These are phyloP conservation scores for Antheraea mylitta DNA, from an alignment of 1,140 invertebrate species.

Conservation along the genomic window DNA sequence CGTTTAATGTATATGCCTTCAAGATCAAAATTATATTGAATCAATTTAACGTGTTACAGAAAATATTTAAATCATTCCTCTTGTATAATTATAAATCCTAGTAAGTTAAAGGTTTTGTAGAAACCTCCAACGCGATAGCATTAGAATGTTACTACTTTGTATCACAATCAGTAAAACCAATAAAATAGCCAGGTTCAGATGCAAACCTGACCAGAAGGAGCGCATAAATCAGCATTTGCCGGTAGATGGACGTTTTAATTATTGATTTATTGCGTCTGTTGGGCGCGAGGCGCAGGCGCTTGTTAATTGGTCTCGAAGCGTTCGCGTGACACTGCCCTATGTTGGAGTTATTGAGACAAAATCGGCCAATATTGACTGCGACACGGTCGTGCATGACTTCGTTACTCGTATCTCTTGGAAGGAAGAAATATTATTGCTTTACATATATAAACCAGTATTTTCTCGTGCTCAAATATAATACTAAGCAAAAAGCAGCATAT, in stretches of 20 bases:
- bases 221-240: conserved; percentile 74
- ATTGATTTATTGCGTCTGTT: conserved; percentile 71
- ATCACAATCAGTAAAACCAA: conserved; percentile 37
- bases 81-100: too few species aligned
- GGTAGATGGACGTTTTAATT: conserved; percentile 72
- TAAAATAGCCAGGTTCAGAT: conserved; percentile 46
- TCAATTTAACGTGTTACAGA: too few species aligned
- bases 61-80: too few species aligned
- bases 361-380: conserved; percentile 52
- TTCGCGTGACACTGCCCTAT: conserved; percentile 60
- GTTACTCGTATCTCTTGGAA: conserved; percentile 39
- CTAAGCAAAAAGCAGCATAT: not conserved
- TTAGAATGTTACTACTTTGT: conserved; percentile 14
- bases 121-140: too few species aligned
- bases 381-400: conserved; percentile 45
- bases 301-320: conserved; percentile 68
- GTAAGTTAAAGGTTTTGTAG: too few species aligned
- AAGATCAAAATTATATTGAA: too few species aligned
- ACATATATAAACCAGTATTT: not conserved
- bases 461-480: not conserved
- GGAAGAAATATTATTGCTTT: conserved; percentile 22
- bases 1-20: too few species aligned
- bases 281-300: conserved; percentile 53
- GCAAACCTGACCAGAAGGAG: conserved; percentile 53
- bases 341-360: conserved; percentile 37